A percentile compares a stretch with the other conserved stretches of the same genome.
phyloP scores from a whole-genome alignment of 2,888 invertebrate species.

The Acanthosepion esculentum region DNA sequence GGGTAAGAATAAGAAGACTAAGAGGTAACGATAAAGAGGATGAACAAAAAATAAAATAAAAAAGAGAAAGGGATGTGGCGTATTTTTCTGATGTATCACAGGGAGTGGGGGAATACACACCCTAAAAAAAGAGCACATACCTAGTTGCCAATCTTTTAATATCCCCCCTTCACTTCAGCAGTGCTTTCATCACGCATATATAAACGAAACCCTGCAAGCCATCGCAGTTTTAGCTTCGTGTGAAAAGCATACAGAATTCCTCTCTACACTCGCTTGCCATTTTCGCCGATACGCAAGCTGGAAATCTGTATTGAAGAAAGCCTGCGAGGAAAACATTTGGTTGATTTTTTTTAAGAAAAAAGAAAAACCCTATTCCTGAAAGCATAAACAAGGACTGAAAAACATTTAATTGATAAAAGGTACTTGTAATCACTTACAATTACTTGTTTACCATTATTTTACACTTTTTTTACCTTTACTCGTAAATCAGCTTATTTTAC shows the following conservation, averaged over 20 bases:
- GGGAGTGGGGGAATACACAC: neutral
- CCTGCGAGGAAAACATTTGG: neutral
- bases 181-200: neutral
- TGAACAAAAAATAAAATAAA: neutral
- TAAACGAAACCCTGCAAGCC: neutral
- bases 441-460: neutral
- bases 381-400: neutral
- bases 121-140: neutral
- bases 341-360: neutral
- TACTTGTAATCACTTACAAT: neutral
- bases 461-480: neutral
- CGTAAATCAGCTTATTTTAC: no score
- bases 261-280: neutral
- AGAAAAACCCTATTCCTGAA: neutral
- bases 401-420: neutral
- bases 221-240: neutral
- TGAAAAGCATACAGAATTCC: neutral
- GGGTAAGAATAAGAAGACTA: neutral
- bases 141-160: neutral
- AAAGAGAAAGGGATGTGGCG: neutral
- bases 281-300: neutral
- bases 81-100: slow-evolving; percentile 33
- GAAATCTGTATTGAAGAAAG: neutral
- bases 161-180: neutral
- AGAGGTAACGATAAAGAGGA: no score